These are phyloP conservation scores for Sterrhoptilus dennistouni DNA, from an alignment of 2,113 vertebrate genomes.

Conservation along the genomic window DNA sequence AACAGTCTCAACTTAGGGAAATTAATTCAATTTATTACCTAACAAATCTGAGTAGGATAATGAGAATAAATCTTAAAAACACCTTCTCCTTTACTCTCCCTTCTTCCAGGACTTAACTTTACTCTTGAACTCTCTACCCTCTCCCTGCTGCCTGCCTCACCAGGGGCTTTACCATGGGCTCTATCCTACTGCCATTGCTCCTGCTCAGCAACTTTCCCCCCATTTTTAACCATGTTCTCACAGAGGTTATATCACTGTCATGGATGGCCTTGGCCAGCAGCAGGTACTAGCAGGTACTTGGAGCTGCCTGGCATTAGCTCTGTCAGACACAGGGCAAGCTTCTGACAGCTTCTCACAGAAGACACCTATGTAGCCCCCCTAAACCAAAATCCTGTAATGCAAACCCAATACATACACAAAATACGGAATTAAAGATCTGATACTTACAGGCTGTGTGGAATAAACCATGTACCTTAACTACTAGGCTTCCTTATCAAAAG, in stretches of 20 bases:
- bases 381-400: neutral
- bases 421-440: neutral
- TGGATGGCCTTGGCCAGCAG: neutral
- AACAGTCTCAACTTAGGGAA: neutral
- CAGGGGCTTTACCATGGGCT: neutral
- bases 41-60: neutral
- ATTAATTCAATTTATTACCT: neutral
- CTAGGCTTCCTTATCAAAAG: neutral
- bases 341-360: neutral
- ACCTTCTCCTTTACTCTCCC: neutral
- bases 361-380: neutral
- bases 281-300: no score
- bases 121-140: neutral
- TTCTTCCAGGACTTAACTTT: neutral
- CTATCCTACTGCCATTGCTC: neutral
- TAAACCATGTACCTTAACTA: neutral
- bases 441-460: neutral
- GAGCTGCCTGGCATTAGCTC: neutral
- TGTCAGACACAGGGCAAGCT: neutral
- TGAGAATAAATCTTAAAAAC: neutral
- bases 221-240: neutral
- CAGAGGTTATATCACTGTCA: neutral
- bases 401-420: neutral
- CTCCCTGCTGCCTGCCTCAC: neutral
- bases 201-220: rapidly evolving